Conservation (phyloP, 1,140 invertebrate species). For the Drosophila hydei region DNA sequence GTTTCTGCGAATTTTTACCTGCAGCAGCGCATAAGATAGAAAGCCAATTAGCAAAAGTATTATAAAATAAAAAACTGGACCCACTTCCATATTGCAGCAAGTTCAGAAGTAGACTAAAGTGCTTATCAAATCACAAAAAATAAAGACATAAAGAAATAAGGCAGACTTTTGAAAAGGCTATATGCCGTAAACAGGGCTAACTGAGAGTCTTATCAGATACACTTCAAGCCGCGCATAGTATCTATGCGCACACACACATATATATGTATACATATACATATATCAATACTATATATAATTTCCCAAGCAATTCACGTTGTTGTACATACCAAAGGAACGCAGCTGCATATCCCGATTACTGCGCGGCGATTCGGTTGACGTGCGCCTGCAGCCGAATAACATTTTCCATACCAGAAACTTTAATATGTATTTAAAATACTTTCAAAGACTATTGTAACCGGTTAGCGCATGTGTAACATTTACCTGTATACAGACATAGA, state of each 20-base stretch:
- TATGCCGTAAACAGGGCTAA: not conserved
- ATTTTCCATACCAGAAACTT: slow-evolving; percentile 34
- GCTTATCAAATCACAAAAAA: slow-evolving; percentile 35
- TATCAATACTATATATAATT: too few species aligned
- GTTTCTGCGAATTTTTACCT: slow-evolving; percentile 44
- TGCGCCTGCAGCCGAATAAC: slow-evolving; percentile 12
- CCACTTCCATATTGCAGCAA: slow-evolving; percentile 53
- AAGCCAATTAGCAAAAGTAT: slow-evolving; percentile 52
- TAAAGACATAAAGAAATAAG: too few species aligned
- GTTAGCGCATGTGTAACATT: not conserved
- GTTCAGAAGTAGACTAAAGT: slow-evolving; percentile 58
- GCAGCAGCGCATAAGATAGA: slow-evolving; percentile 44
- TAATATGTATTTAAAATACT: not conserved
- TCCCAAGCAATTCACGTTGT: too few species aligned
- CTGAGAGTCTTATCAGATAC: slow-evolving; percentile 43
- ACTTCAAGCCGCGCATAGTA: slow-evolving; percentile 25
- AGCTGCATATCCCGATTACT: not conserved
- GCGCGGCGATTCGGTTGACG: not conserved
- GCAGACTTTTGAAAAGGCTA: slow-evolving; percentile 11
- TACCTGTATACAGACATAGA: slow-evolving; percentile 58
- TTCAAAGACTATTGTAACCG: not conserved
- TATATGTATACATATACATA: too few species aligned
- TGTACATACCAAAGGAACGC: slow-evolving; percentile 39
- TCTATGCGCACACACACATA: too few species aligned
- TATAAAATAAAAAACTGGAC: slow-evolving; percentile 42